Conservation (phyloP, 2,797 vertebrate genomes). For the Octomys mimax region DNA sequence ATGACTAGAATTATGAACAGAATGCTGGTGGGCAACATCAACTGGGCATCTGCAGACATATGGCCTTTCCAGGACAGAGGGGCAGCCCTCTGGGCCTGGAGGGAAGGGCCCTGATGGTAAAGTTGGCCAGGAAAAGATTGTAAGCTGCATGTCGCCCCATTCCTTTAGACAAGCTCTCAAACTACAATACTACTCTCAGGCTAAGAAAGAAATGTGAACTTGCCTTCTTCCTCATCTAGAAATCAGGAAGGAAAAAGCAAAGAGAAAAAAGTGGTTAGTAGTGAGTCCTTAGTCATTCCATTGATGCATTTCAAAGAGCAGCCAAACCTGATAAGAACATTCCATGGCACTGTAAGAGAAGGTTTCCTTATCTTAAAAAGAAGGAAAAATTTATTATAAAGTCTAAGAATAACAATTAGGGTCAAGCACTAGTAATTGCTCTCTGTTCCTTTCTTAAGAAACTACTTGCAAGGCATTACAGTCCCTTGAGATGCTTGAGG, state of each 20-base stretch:
- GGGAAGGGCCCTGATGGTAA: rapidly evolving
- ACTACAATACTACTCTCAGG: conserved; percentile 68
- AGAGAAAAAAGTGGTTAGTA: conserved; percentile 88
- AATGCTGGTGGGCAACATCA: neutral
- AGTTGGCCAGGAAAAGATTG: neutral
- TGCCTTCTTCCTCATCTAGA: conserved; percentile 97
- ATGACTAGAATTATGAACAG: neutral
- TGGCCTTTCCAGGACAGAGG: neutral
- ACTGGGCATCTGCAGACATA: neutral
- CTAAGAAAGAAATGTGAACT: conserved; percentile 88
- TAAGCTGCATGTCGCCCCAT: neutral
- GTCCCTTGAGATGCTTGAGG: too few relatives aligned
- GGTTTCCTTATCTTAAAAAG: conserved; percentile 45
- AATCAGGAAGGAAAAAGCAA: conserved; percentile 88
- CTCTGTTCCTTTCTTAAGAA: neutral
- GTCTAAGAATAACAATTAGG: neutral
- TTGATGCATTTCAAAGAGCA: conserved; percentile 81
- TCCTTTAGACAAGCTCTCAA: conserved; percentile 57
- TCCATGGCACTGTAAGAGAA: conserved; percentile 44
- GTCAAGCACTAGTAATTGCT: neutral
- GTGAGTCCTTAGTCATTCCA: conserved; percentile 82
- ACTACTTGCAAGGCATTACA: neutral
- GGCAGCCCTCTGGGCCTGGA: neutral
- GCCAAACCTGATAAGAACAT: conserved; percentile 60
- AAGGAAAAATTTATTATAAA: neutral